Percentiles rank a stretch among this genome's conserved stretches.
These are phyloP conservation scores for Acrossocheilus wenchowensis DNA, from an alignment of 2,797 vertebrate species.

Conservation along the genomic window DNA sequence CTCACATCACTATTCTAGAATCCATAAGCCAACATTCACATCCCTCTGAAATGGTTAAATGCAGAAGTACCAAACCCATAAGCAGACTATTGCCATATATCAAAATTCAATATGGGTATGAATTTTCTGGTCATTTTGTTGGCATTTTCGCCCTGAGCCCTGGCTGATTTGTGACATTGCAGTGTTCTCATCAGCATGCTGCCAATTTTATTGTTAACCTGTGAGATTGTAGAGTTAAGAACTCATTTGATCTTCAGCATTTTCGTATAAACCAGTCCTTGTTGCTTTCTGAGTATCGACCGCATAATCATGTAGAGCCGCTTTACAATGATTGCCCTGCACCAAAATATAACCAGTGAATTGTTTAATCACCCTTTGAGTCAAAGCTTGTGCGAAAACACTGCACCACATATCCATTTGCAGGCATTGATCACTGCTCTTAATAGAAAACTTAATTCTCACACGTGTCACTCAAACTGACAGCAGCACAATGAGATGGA, in stretches of 20 bases:
- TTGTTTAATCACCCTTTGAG: constrained; percentile 20
- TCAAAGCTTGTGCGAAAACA: neutral
- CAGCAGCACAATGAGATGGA: constrained; percentile 13
- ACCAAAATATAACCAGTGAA: constrained; percentile 5
- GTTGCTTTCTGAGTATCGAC: constrained; percentile 31
- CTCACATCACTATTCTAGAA: neutral
- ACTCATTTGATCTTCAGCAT: neutral
- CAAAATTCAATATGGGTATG: neutral
- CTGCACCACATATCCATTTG: neutral
- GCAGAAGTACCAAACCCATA: neutral
- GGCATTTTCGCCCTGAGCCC: neutral
- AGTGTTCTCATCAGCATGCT: neutral
- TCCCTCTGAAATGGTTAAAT: neutral
- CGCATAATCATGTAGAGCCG: constrained; percentile 14
- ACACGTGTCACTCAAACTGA: constrained; percentile 15
- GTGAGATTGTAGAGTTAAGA: neutral
- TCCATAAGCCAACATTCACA: neutral
- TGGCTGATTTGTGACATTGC: neutral
- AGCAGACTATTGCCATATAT: neutral
- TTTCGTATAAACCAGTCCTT: neutral
- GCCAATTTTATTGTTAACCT: constrained; percentile 1
- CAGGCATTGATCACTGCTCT: constrained; percentile 9
- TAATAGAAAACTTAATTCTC: constrained; percentile 7
- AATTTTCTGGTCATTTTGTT: neutral
- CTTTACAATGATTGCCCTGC: constrained; percentile 28